Evolutionary conservation across 2,888 invertebrate genomes (phyloP), one percentile per base, ranked within the genome.

Genomic region (Bellardia bayeri): DNA sequence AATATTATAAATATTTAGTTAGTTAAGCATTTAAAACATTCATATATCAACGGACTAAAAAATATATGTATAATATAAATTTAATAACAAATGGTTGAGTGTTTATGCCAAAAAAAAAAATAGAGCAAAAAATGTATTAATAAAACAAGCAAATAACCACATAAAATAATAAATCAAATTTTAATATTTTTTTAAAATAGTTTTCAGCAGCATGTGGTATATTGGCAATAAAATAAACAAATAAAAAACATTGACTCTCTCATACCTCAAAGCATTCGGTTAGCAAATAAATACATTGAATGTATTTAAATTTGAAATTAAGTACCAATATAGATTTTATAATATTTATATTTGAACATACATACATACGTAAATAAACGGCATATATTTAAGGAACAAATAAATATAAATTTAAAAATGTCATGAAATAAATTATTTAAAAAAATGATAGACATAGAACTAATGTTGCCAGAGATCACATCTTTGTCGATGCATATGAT

Each of bases 91-190:
- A 56, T 84, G 11, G 23, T n/a, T 37, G 13, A 66, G 49, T 33
- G 33, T 30, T 45, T 45, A 13, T 51, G 7, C 14, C 13, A 1
- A 30, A 37, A 13, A 9, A 9, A 61, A 61, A 61, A 61, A 13
- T 30, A 30, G 11, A 0, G 33, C 14, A 51, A 37, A 76, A 80
- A 76, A 54, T 76, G n/a, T 76, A 86, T 76, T 80, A 86, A 86
- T 80, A 64, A 78, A 78, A 72, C 63, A 71, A 30, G 68, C 74
- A 80, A 85, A 80, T 54, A 69, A 69, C 87, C 87, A 79, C 85
- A 85, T 58, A 69, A 82, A 82, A 87, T 79, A 85, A 87, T 87
- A 87, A 87, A 87, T 87, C 84, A 87, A 82, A 63, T 87, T 82
- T 84, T 76, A 56, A 66, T 49, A 45, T 64, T 72, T 83, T 64